phyloP scores from a whole-genome alignment of 2,797 vertebrate genomes.

The Cyclopterus lumpus region DNA sequence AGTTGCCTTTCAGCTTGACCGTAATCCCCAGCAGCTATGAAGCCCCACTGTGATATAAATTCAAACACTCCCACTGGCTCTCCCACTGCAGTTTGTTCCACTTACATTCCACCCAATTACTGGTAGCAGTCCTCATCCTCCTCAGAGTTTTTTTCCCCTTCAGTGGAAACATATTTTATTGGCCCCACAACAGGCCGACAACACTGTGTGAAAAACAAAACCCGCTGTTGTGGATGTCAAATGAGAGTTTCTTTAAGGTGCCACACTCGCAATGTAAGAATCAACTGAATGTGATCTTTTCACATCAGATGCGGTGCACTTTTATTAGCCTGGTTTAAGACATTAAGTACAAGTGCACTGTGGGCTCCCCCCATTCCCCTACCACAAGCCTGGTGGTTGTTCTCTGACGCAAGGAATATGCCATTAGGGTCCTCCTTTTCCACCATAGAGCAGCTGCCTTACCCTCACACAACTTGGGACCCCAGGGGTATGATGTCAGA shows the following conservation, averaged over 20 bases:
- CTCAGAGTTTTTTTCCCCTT: background rate
- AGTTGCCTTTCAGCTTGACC: constrained; percentile 71
- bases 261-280: constrained; percentile 5
- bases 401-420: constrained; percentile 69
- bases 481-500: constrained; percentile 73
- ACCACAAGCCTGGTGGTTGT: constrained; percentile 57
- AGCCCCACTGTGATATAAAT: constrained; percentile 78
- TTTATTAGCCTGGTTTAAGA: constrained; percentile 53
- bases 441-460: constrained; percentile 71
- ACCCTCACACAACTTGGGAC: constrained; percentile 42
- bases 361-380: constrained; percentile 59
- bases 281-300: constrained; percentile 1
- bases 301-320: constrained; percentile 35
- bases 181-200: background rate
- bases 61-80: constrained; percentile 66
- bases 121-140: constrained; percentile 6
- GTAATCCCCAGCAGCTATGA: constrained; percentile 74
- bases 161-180: constrained; percentile 8
- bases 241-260: background rate
- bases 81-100: constrained; percentile 36
- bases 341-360: constrained; percentile 59
- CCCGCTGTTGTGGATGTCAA: constrained; percentile 7
- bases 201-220: constrained; percentile 13
- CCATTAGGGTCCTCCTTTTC: constrained; percentile 75
- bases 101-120: constrained; percentile 39